Conservation (phyloP, 1,140 invertebrate species). For the Diabrotica undecimpunctata region DNA sequence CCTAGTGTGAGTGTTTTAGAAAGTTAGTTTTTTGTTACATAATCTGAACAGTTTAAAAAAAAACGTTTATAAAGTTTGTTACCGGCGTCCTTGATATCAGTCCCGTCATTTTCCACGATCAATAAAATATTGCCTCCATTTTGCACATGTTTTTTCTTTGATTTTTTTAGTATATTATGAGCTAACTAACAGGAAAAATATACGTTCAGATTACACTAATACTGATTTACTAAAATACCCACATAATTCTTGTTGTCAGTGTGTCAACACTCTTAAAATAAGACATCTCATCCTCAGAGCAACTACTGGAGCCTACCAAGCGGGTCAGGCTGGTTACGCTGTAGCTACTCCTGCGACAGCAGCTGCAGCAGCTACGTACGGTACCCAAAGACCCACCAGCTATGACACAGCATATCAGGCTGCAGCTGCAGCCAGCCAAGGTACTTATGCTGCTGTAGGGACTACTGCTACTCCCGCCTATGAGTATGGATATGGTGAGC, state of each 20-base stretch:
- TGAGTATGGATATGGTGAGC: constrained; percentile 68
- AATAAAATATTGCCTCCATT: constrained; percentile 14
- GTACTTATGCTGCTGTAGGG: constrained; percentile 61
- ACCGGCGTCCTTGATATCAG: constrained; percentile 42
- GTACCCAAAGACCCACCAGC: constrained; percentile 69
- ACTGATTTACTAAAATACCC: too few relatives aligned
- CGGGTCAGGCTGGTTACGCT: constrained; percentile 77
- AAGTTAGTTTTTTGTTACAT: too few relatives aligned
- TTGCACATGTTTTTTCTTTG: too few relatives aligned
- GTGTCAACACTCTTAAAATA: too few relatives aligned
- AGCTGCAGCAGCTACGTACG: constrained; percentile 72
- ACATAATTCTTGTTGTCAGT: too few relatives aligned
- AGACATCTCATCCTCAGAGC: constrained; percentile 26
- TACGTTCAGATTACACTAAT: too few relatives aligned
- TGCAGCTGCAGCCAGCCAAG: constrained; percentile 61
- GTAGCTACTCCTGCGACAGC: constrained; percentile 70
- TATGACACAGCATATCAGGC: constrained; percentile 75
- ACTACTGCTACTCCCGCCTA: constrained; percentile 61
- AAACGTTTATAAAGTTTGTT: neutral
- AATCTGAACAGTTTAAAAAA: too few relatives aligned
- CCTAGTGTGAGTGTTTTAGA: too few relatives aligned
- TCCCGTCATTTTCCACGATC: constrained; percentile 38
- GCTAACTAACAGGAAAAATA: too few relatives aligned
- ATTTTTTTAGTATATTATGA: too few relatives aligned
- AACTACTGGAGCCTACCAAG: constrained; percentile 67